Percentiles rank a stretch among this genome's conserved stretches.
Conservation (phyloP, 2,888 invertebrate genomes). For the Nomada hirtipes region DNA sequence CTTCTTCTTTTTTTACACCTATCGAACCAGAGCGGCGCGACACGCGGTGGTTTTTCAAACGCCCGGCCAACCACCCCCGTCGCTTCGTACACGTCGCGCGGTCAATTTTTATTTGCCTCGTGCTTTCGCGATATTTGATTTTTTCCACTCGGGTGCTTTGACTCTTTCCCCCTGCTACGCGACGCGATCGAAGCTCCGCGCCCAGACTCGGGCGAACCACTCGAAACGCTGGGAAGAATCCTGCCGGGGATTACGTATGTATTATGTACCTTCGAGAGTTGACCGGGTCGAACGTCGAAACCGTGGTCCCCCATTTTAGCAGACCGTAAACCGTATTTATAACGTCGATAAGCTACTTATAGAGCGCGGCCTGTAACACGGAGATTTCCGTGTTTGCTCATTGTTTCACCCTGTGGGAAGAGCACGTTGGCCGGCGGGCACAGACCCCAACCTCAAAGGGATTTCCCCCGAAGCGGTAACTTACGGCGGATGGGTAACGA, state of each 20-base stretch:
- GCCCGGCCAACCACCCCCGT: background rate
- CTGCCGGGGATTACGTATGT: background rate
- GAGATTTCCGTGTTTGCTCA: constrained; percentile 51
- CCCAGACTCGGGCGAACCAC: no score
- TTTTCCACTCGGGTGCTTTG: constrained; percentile 29
- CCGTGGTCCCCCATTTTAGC: background rate
- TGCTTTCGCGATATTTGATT: constrained; percentile 39
- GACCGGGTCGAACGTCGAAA: background rate
- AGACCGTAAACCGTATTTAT: constrained; percentile 28
- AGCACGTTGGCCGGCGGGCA: constrained; percentile 13
- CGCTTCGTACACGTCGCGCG: background rate
- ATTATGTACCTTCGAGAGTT: background rate
- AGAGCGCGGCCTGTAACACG: constrained; percentile 23
- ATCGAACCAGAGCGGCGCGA: constrained; percentile 34
- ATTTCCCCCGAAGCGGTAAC: constrained; percentile 46
- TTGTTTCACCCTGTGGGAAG: constrained; percentile 49
- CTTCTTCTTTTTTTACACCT: constrained; percentile 7
- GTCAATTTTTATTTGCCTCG: constrained; percentile 48
- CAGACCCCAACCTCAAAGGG: constrained; percentile 32
- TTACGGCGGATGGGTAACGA: constrained; percentile 2
- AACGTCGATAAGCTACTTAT: constrained; percentile 53
- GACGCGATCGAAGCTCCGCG: no score
- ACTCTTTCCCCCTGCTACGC: background rate
- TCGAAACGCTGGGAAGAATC: background rate
- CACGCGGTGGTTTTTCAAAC: constrained; percentile 37